phyloP scores from a whole-genome alignment of 2,113 vertebrate species.

The Leiothrix lutea region DNA sequence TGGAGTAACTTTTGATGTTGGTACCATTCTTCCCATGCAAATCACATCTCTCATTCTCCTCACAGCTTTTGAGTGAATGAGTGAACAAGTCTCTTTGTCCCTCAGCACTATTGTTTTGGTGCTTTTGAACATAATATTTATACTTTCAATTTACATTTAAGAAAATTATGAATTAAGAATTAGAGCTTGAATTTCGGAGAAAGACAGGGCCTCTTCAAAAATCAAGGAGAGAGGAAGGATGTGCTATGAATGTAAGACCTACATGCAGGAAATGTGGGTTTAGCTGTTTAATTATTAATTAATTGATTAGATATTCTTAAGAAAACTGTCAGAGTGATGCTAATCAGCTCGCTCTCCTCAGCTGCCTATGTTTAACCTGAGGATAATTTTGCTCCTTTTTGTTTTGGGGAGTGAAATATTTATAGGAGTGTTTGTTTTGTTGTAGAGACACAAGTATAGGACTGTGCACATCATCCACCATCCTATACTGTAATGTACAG shows the following conservation, averaged over 20 bases:
- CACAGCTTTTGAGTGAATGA: not conserved
- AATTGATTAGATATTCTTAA: not conserved
- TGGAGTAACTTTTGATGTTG: constrained; percentile 31
- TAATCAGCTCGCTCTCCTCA: not conserved
- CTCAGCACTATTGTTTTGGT: not conserved
- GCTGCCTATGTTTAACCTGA: not conserved
- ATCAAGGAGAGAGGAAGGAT: not conserved
- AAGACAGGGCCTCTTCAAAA: not conserved
- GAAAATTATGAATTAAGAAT: not conserved
- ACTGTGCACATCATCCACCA: not conserved
- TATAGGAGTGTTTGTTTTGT: not conserved
- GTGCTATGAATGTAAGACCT: not conserved
- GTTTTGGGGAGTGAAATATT: not conserved
- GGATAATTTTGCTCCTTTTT: not conserved
- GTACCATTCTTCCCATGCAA: not conserved
- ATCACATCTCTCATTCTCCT: not conserved
- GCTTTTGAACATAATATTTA: not conserved
- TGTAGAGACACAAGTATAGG: rapidly evolving
- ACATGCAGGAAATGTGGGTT: not conserved
- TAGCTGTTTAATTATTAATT: not conserved
- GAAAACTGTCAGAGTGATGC: not conserved
- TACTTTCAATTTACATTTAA: not conserved
- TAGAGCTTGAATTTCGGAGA: not conserved
- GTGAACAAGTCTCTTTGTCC: not conserved
- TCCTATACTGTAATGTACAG: not conserved